Conservation (phyloP, 1,140 invertebrate species). For the Trichonephila clavipes region DNA sequence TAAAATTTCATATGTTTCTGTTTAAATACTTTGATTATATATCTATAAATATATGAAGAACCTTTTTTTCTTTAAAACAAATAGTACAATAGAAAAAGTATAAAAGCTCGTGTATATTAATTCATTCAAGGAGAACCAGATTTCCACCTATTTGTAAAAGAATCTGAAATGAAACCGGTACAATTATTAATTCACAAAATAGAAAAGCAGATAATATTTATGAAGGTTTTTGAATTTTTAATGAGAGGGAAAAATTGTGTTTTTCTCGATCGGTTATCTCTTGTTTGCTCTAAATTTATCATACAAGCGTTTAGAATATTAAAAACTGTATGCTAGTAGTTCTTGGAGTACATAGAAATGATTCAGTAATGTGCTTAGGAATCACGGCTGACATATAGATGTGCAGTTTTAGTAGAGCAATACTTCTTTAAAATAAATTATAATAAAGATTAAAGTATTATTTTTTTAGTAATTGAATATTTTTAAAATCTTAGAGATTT, state of each 20-base stretch:
- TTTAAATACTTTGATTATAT: too few species aligned
- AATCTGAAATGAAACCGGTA: not conserved
- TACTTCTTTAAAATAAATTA: not conserved
- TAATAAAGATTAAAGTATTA: not conserved
- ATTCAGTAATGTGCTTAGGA: not conserved
- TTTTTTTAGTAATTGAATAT: not conserved
- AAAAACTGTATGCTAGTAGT: not conserved
- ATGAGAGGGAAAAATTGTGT: not conserved
- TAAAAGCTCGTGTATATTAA: too few species aligned
- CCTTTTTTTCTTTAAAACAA: too few species aligned
- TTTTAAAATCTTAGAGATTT: not conserved
- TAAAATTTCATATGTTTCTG: too few species aligned
- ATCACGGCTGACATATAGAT: not conserved
- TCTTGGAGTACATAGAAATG: too few species aligned
- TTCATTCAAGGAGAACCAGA: not conserved
- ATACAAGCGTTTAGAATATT: not conserved
- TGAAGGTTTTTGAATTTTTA: not conserved
- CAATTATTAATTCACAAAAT: too few species aligned
- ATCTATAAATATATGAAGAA: too few species aligned
- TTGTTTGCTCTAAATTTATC: not conserved
- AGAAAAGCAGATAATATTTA: not conserved
- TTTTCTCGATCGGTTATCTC: not conserved
- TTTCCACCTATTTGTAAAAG: not conserved
- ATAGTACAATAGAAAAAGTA: too few species aligned
- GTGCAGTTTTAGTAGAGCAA: not conserved